Evolutionary conservation across 2,888 invertebrate species (phyloP), one percentile per base, ranked within the genome.

Genomic region (Conus canariensis): DNA sequence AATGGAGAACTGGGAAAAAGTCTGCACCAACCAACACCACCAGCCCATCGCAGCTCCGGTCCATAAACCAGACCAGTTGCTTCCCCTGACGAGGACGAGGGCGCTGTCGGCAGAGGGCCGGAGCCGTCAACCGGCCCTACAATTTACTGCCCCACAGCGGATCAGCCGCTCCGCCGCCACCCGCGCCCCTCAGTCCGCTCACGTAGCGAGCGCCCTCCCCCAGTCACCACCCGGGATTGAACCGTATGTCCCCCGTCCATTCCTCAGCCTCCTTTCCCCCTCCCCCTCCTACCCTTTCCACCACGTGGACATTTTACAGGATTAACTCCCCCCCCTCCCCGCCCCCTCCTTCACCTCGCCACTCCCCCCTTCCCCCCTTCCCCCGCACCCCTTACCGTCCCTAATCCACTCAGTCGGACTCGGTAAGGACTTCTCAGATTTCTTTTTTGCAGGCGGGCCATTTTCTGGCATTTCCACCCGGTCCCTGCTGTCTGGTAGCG

Each of bases 111-210:
- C 58, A n/a, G n/a, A 10, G 56, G 83, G n/a, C n/a, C 10, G 83
- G 30, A 85, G 25, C 10, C n/a, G 85, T 25, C 85, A 85, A 25
- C 25, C 25, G n/a, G 25, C 16, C 59, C 25, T n/a, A n/a, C 85
- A 85, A 85, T 85, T 85, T 85, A 85, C 85, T 85, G 85, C 60
- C 83, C 85, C 85, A 60, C 85, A 85, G 85, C 60, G 85, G 85
- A 85, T 60, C 59, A 25, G 64, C 10, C 16, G 64, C n/a, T 60
- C 19, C 19, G 64, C 22, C n/a, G 85, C 85, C 22, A 85, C 85
- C 60, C 59, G 25, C 25, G 60, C 25, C 85, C 22, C 25, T 64
- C 60, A 85, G 85, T 85, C 85, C 19, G 22, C 85, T 85, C 85
- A 85, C 85, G 85, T 85, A 7, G 25, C 64, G 58, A 25, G 64